A percentile compares a stretch with the other conserved stretches of the same genome.
Conservation (phyloP, 2,113 vertebrate species). For the Dicrurus megarhynchus region DNA sequence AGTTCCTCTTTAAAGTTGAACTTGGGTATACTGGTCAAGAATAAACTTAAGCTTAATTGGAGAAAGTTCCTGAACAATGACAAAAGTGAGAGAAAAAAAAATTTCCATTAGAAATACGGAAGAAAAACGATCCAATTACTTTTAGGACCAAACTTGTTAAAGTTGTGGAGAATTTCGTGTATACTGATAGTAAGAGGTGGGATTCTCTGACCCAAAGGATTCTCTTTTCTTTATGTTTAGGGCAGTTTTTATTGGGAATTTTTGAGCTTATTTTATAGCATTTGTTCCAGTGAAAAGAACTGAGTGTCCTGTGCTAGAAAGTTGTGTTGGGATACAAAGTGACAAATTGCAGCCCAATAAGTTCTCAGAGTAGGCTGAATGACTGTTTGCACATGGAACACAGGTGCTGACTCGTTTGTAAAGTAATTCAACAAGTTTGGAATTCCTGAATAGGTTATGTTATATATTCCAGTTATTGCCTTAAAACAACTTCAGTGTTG, state of each 20-base stretch:
- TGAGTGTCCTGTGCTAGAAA: not conserved
- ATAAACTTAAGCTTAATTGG: not conserved
- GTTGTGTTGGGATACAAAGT: not conserved
- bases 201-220: not conserved
- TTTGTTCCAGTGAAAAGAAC: not conserved
- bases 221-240: not conserved
- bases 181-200: not conserved
- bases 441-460: not conserved
- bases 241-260: not conserved
- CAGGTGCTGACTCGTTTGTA: not conserved
- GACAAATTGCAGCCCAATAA: not conserved
- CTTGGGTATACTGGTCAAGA: not conserved
- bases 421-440: not conserved
- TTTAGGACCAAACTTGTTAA: not conserved
- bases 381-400: not conserved
- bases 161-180: not conserved
- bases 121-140: not conserved
- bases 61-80: not conserved
- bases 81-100: not conserved
- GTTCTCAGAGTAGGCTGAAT: not conserved
- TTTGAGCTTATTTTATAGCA: not conserved
- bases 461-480: not conserved
- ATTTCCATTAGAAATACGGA: not conserved
- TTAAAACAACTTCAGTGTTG: accelerated
- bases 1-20: not conserved